phyloP scores from a whole-genome alignment of 1,140 invertebrate genomes.

The Schlechtendalia chinensis region DNA sequence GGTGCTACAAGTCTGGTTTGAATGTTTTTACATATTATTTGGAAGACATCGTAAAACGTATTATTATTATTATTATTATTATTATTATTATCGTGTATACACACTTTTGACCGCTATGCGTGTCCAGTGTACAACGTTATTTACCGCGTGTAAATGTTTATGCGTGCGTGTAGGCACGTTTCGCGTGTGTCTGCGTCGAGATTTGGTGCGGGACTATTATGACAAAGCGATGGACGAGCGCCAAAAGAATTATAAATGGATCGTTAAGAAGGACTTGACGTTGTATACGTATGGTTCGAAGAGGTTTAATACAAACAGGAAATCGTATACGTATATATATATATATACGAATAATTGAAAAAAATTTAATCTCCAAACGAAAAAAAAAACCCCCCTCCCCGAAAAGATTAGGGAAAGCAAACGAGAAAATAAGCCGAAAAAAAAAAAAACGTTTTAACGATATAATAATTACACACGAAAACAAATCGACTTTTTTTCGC shows the following conservation, averaged over 20 bases:
- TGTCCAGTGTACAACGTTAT: neutral
- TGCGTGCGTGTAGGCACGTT: neutral
- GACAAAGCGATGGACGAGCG: neutral
- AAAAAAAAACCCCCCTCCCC: no score
- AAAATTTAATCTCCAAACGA: neutral
- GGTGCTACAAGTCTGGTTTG: conserved; percentile 7
- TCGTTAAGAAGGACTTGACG: no score
- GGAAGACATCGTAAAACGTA: conserved; percentile 7
- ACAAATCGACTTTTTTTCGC: neutral
- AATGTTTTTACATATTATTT: conserved; percentile 35
- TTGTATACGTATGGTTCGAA: no score
- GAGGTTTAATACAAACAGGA: no score
- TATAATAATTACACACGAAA: conserved; percentile 8
- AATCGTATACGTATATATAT: no score
- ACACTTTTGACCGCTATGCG: neutral
- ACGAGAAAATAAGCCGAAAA: neutral
- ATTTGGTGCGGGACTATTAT: no score
- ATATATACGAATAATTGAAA: neutral
- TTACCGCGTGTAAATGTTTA: neutral
- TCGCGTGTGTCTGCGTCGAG: no score
- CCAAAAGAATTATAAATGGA: neutral
- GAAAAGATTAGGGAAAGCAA: neutral
- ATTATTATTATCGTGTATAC: no score
- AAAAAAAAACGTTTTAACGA: neutral
- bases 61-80: no score